Percentiles rank a stretch among this genome's conserved stretches.
phyloP scores from a whole-genome alignment of 2,113 vertebrate species.

The Cebus imitator region DNA sequence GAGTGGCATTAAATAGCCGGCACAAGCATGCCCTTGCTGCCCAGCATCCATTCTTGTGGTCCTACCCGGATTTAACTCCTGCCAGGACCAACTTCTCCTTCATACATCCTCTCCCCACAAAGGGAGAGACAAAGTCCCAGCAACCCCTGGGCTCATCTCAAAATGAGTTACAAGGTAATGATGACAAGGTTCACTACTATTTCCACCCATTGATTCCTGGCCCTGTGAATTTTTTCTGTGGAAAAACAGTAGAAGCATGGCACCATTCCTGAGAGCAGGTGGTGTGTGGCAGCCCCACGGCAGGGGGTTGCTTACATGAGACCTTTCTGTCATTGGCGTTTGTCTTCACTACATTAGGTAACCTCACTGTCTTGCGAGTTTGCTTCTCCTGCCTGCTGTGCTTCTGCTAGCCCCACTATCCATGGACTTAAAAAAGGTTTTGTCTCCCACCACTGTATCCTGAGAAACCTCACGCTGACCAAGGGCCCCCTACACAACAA shows the following conservation, averaged over 20 bases:
- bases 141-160: not conserved
- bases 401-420: not conserved
- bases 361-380: not conserved
- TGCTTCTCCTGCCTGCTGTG: not conserved
- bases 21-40: not conserved
- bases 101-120: not conserved
- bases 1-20: too few relatives aligned
- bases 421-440: not conserved
- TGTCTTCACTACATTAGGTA: not conserved
- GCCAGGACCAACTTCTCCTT: not conserved
- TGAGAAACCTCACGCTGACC: not conserved
- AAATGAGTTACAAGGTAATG: not conserved
- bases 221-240: not conserved
- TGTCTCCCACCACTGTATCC: not conserved
- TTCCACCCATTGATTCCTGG: not conserved
- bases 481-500: not conserved
- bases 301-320: not conserved
- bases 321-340: not conserved
- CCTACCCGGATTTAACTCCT: not conserved
- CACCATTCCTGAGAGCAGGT: not conserved
- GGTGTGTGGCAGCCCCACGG: not conserved
- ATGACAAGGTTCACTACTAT: not conserved
- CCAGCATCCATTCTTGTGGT: not conserved
- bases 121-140: not conserved
- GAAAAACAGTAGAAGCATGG: not conserved